Evolutionary conservation across 2,113 vertebrate genomes (phyloP).

Genomic region (Myocastor coypus): DNA sequence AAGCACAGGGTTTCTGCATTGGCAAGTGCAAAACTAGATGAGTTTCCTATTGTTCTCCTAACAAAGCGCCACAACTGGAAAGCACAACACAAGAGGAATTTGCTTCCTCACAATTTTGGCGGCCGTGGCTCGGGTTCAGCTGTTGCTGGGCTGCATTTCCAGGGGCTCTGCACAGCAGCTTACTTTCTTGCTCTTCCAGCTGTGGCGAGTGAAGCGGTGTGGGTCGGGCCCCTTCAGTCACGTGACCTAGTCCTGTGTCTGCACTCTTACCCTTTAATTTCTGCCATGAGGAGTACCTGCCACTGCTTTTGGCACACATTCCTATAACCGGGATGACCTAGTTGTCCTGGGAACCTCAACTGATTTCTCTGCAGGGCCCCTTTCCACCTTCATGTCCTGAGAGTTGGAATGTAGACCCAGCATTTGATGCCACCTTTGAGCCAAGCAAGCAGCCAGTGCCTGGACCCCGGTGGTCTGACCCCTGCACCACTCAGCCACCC

Average conservation of each 20-base stretch:
- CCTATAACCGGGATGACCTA: too few relatives aligned
- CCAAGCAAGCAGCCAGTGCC: not conserved
- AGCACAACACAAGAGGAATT: not conserved
- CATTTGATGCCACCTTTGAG: rapidly evolving
- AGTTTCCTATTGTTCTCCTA: not conserved
- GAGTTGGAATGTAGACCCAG: not conserved
- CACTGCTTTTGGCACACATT: not conserved
- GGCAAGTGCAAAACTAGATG: not conserved
- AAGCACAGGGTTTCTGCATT: not conserved
- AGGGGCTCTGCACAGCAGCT: too few relatives aligned
- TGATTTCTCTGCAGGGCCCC: not conserved
- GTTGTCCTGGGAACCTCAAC: not conserved
- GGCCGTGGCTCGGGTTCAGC: not conserved
- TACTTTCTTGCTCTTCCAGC: too few relatives aligned
- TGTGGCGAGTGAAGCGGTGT: not conserved
- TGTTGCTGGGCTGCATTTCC: not conserved
- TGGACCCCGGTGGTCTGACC: not conserved
- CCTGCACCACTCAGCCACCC: too few relatives aligned
- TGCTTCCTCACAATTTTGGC: not conserved
- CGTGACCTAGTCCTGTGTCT: too few relatives aligned
- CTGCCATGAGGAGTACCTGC: not conserved
- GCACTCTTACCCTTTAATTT: not conserved
- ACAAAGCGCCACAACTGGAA: not conserved
- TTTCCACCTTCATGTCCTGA: not conserved
- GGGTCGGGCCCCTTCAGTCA: rapidly evolving